Base-by-base conservation (phyloP, 2,797 vertebrate species). In the Myiotriccus ornatus region DNA sequence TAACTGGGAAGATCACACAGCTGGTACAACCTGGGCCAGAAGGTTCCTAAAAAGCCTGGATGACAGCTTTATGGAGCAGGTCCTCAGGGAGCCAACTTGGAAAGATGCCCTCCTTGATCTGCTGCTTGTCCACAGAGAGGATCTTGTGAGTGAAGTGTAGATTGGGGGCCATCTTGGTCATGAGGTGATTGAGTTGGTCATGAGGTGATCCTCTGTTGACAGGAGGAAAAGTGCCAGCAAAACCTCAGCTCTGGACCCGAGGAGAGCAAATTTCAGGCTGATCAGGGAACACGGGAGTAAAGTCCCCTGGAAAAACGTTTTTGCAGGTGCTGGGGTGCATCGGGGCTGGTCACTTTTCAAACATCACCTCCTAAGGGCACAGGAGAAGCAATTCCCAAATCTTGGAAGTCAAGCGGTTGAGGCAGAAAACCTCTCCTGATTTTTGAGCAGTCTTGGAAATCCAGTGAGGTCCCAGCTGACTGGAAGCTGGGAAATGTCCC, bases 131-230 rank as follows among this genome's bases (percentile, higher is more conserved):
- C 16, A 11, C 35, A 37, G 43, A 64, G 57, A 50, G 43, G 65
- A 50, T 71, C n/a, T 71, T 5, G 2, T 37, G 67, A 37, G 43
- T 5, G 19, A 4, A 24, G 47, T 49, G 47, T 49, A 49, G 25
- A 27, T 28, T 4, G 23, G 28, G 12, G 27, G 7, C 15, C 19
- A 14, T 0, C 27, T 49, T 43, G 37, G 43, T 21, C 64, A 57
- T 0, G 0, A 37, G 37, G 32, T 19, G 43, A 37, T 37, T 0
- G 3, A 46, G 55, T 60, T 49, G 37, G 35, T 20, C 64, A 56
- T 0, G 0, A 37, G 43, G 27, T 15, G 43, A 37, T 37, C 0
- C 23, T 44, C 22, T 37, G 32, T 44, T 50, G 43, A 44, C 27
- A 64, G 75, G 35, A 79, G 50, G 59, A 57, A 44, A 15, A 44